phyloP scores from a whole-genome alignment of 2,113 vertebrate genomes.

The Tinamus guttatus region DNA sequence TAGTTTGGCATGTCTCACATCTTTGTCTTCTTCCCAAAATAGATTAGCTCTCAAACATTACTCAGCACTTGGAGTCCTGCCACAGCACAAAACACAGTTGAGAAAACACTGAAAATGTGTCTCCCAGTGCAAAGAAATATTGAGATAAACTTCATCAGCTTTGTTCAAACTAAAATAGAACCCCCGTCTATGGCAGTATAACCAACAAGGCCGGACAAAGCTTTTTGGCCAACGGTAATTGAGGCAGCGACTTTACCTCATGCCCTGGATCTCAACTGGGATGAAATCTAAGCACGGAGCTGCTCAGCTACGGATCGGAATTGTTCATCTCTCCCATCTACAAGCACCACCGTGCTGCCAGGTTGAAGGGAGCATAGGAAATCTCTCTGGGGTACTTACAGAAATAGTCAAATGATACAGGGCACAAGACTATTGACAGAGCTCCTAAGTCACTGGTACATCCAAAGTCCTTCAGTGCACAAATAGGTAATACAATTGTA shows the following conservation, averaged over 20 bases:
- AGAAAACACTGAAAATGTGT: conserved; percentile 49
- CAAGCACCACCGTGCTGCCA: background rate
- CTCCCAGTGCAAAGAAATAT: conserved; percentile 2
- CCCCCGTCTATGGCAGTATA: background rate
- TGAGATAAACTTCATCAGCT: background rate
- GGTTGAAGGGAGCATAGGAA: background rate
- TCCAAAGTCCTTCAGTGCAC: background rate
- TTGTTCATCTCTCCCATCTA: background rate
- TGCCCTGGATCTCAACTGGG: background rate
- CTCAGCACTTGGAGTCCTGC: conserved; percentile 60
- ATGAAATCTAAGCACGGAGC: background rate
- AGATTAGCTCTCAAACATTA: conserved; percentile 54
- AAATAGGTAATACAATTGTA: background rate
- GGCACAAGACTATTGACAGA: accelerated
- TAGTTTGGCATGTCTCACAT: conserved; percentile 42
- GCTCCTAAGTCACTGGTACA: background rate
- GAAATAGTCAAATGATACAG: background rate
- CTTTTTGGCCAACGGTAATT: background rate
- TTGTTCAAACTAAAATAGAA: background rate
- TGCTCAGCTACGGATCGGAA: background rate
- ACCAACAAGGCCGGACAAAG: background rate
- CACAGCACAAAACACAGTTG: conserved; percentile 2
- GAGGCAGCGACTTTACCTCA: background rate
- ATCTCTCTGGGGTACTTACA: accelerated
- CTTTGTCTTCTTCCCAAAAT: conserved; percentile 53